Conservation (phyloP, 30 jellyfish, hydroid and myxozoan genomes). For the Rhopilema esculentum region DNA sequence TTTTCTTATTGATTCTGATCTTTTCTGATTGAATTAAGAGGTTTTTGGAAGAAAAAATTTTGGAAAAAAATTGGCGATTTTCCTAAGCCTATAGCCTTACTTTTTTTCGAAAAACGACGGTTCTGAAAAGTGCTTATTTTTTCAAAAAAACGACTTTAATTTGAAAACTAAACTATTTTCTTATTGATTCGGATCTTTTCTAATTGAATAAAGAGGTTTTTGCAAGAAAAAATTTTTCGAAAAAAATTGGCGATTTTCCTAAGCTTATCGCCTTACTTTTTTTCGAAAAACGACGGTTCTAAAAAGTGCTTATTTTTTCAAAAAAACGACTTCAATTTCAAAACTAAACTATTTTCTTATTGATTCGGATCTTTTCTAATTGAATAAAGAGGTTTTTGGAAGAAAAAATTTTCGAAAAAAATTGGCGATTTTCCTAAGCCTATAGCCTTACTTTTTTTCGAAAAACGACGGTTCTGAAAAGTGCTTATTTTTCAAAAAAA, state of each 20-base stretch:
- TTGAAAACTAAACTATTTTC: background rate
- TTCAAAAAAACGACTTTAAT: background rate
- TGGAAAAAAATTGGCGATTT: background rate
- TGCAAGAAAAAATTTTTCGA: background rate
- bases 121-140: background rate
- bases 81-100: background rate
- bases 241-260: background rate
- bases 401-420: background rate
- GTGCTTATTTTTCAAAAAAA: background rate
- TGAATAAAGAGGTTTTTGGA: background rate
- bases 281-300: too few species aligned
- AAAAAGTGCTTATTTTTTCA: background rate
- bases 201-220: background rate
- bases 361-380: background rate
- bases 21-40: background rate
- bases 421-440: background rate
- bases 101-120: background rate
- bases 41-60: background rate
- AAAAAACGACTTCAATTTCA: too few species aligned
- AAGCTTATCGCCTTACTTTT: background rate
- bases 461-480: too few species aligned
- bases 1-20: background rate
- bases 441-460: background rate
- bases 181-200: background rate
- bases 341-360: background rate